Evolutionary conservation across 2,797 vertebrate species (phyloP).

Genomic region (Parauchenoglanis punctatus): DNA sequence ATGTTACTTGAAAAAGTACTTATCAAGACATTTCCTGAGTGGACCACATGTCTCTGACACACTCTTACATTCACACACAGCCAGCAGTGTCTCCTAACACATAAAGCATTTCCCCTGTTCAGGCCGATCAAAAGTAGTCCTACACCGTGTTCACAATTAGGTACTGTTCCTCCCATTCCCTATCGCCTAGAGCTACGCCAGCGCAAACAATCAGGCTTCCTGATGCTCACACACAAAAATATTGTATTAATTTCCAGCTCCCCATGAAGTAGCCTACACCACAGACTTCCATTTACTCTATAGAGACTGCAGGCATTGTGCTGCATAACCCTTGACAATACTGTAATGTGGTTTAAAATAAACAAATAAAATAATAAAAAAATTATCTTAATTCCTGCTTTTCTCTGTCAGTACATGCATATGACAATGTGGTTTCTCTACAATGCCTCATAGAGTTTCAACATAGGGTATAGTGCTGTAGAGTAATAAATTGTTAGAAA

Average conservation of each 20-base stretch:
- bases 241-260: constrained; percentile 46
- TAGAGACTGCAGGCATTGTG: background rate
- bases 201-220: constrained; percentile 42
- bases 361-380: background rate
- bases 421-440: constrained; percentile 6
- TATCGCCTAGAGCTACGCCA: constrained; percentile 31
- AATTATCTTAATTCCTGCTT: background rate
- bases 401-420: constrained; percentile 10
- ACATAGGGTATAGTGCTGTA: background rate
- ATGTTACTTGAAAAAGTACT: constrained; percentile 16
- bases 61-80: constrained; percentile 22
- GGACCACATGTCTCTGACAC: constrained; percentile 23
- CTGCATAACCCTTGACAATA: background rate
- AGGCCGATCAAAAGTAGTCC: constrained; percentile 36
- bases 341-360: background rate
- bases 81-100: constrained; percentile 15
- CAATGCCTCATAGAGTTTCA: background rate
- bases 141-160: constrained; percentile 45
- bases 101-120: constrained; percentile 39
- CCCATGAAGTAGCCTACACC: constrained; percentile 32
- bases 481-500: background rate
- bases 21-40: constrained; percentile 39
- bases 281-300: constrained; percentile 32
- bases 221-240: constrained; percentile 36
- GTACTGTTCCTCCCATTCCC: constrained; percentile 39